Evolutionary conservation across 2,797 vertebrate genomes (phyloP), one percentile per base, ranked within the genome.

Genomic region (Hoplostethus mediterraneus): DNA sequence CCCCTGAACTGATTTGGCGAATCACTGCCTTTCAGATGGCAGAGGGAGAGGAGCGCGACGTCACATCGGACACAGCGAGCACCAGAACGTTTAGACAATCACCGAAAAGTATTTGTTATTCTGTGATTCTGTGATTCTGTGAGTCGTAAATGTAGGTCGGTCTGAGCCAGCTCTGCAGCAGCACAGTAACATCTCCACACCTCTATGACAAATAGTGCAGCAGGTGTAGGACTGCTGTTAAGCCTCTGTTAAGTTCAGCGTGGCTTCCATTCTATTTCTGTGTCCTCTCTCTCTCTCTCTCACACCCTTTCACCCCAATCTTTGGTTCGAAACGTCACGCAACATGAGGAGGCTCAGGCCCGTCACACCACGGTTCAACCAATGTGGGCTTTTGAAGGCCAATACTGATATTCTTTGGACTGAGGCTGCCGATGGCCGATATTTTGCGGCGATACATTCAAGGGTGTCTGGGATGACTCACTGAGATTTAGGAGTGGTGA

Each of bases 201-300:
- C 63, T 48, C 49, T 51, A 1, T 67, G 71, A 75, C 69, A 28
- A 82, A 75, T 57, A 53, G 71, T 8, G 78, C 72, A 81, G 75
- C 83, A 85, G 89, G 84, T 91, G 87, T 62, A 33, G 76, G 63
- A 54, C 75, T 65, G 38, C 49, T 45, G 6, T 58, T 78, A 75
- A 83, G 70, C 64, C 71, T 71, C 30, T 56, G 67, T 77, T 61
- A 33, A 81, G 79, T 75, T 28, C 28, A 28, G 28, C 28, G 12
- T 49, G 60, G n/a, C 49, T 9, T 56, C 42, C 52, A 25, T 64
- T 36, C 31, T 80, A 77, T 75, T 40, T 65, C 16, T 11, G 49
- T 42, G 42, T 59, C 45, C 25, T 63, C 47, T 76, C 75, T 31
- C 64, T 14, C 42, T 45, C 14, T 45, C 1, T 28, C 63, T 28